These are phyloP conservation scores for Patiria miniata DNA, from an alignment of 35 echinoderm and acorn worm genomes.

Conservation along the genomic window DNA sequence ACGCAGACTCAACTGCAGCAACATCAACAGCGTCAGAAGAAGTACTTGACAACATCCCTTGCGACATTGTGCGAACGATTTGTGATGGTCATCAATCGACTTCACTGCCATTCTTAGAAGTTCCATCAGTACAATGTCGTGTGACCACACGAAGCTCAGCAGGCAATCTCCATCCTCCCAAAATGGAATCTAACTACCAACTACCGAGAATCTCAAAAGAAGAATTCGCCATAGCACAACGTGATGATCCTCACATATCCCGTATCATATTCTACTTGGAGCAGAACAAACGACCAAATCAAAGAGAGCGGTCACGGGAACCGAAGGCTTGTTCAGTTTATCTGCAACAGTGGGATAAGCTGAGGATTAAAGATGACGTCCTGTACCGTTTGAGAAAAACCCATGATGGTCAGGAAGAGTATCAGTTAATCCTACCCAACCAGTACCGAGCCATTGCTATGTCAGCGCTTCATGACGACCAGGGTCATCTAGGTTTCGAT, in stretches of 20 bases:
- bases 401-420: neutral
- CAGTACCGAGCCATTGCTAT: neutral
- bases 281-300: neutral
- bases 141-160: no score
- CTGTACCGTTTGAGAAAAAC: neutral
- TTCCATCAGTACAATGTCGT: no score
- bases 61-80: neutral
- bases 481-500: conserved; percentile 26
- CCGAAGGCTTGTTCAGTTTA: neutral
- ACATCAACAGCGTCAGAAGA: neutral
- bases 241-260: neutral
- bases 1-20: neutral
- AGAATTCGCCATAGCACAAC: neutral
- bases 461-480: conserved; percentile 4
- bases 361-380: neutral
- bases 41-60: neutral
- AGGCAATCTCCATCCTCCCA: no score
- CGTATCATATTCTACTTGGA: neutral
- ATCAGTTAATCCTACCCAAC: conserved; percentile 4
- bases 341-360: neutral
- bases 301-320: neutral
- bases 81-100: neutral
- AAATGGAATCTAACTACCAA: no score
- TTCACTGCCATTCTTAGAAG: no score
- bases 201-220: conserved; percentile 6